Evolutionary conservation across 2,113 vertebrate species (phyloP).

Genomic region (Stigmatopora argus): DNA sequence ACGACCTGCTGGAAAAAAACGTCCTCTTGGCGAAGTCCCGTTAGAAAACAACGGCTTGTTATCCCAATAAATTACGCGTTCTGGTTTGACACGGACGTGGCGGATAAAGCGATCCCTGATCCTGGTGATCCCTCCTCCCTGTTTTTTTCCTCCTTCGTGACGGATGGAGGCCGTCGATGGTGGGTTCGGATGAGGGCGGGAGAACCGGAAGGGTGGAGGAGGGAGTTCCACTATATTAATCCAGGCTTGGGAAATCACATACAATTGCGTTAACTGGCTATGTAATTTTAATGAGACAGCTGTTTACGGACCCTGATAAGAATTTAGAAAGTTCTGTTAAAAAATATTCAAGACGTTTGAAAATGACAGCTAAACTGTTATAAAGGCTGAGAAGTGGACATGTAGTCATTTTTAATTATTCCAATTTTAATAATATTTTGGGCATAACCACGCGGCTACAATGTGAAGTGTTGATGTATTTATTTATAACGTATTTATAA

Average conservation of each 20-base stretch:
- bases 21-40: conserved; percentile 14
- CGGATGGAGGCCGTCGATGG: conserved; percentile 11
- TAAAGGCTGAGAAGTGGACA: no score
- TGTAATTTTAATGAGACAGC: not conserved
- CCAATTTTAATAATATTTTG: no score
- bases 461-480: no score
- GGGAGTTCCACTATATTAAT: not conserved
- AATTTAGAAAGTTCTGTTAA: no score
- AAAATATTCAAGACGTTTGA: no score
- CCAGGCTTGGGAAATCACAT: not conserved
- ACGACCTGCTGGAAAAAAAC: conserved; percentile 36
- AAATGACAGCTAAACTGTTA: no score
- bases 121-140: conserved; percentile 34
- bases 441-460: no score
- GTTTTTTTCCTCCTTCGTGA: conserved; percentile 28
- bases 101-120: conserved; percentile 14
- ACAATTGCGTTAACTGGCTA: not conserved
- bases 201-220: not conserved
- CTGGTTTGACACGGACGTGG: conserved; percentile 6
- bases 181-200: conserved; percentile 39
- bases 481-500: not conserved
- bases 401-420: no score
- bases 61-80: not conserved
- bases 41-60: not conserved
- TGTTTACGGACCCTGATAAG: no score